Base-by-base conservation (phyloP, 2,113 vertebrate species). In the Trochalopteron elliotii region DNA sequence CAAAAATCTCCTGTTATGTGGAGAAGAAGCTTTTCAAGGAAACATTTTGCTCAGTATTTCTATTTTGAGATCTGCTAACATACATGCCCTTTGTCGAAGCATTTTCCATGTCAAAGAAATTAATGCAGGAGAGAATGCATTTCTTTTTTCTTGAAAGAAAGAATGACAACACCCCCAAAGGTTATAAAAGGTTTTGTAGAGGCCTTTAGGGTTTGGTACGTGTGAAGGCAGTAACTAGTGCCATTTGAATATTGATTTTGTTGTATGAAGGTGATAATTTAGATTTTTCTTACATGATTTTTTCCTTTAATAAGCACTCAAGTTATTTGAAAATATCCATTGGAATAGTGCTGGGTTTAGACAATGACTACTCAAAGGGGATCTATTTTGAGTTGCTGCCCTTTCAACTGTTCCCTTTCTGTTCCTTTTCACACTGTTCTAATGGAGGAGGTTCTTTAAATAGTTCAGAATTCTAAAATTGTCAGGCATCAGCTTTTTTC, bases 401-500 rank as follows among this genome's bases (percentile, higher is more conserved):
- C 65, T 86, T 87, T 75, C 42, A 53, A 1, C 56, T 74, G 35
- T 93, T 93, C 60, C 65, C 75, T 75, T 93, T 87, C 77, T 84
- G 63, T 83, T 83, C 39, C 4, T 7, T 86, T 90, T 79, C 45
- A 67, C 4, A 2, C 27, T 67, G 12, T 59, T 90, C 22, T 64
- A 68, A 40, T 2, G 42, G 87, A 59, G 76, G 59, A 85, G 45
- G 55, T 79, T 77, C 81, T 80, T 84, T 61, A 87, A 86, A 90
- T 78, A 82, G 77, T 59, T 85, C 33, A 87, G 84, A 87, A 83
- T 85, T 80, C 76, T 80, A 88, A 91, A 86, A 72, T 86, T 86
- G 85, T 78, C 68, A 81, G 56, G 45, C 71, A 55, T 95, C 81
- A 60, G 84, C 84, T 89, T 63, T 84, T 92, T 75, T 69, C 40